Evolutionary conservation across 2,888 invertebrate species (phyloP).

Genomic region (Ommatoiulus sabulosus): DNA sequence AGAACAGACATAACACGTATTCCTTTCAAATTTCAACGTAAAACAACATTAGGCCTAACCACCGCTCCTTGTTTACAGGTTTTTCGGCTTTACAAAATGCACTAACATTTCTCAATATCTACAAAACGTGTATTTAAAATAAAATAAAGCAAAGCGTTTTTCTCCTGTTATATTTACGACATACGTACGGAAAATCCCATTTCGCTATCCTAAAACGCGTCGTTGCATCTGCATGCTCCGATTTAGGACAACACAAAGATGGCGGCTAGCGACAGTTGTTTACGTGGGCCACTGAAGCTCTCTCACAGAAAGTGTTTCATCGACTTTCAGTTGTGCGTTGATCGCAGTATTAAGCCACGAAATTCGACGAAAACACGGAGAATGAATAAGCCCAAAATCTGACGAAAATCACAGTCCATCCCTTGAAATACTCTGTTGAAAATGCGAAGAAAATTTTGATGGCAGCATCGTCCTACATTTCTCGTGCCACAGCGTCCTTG

Average conservation of each 20-base stretch:
- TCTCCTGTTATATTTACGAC: background rate
- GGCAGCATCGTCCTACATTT: background rate
- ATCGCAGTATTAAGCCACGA: background rate
- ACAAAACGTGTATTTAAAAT: background rate
- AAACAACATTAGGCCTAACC: background rate
- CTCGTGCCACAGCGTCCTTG: background rate
- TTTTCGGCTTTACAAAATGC: background rate
- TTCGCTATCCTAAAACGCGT: background rate
- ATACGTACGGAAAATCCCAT: conserved; percentile 29
- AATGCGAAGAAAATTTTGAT: background rate
- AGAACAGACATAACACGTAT: too few relatives aligned
- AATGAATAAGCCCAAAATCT: background rate
- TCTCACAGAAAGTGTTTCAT: background rate
- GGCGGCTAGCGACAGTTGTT: background rate
- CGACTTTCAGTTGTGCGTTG: background rate
- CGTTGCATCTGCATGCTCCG: background rate
- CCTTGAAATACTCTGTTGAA: background rate
- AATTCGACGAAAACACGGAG: background rate
- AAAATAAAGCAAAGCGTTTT: background rate
- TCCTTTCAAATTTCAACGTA: background rate
- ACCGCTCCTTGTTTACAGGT: background rate
- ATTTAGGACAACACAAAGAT: background rate
- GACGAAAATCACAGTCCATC: background rate
- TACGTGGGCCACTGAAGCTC: background rate
- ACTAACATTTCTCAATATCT: background rate